Conservation (phyloP, 2,113 vertebrate genomes). For the Cryptoleucopteryx plumbea region DNA sequence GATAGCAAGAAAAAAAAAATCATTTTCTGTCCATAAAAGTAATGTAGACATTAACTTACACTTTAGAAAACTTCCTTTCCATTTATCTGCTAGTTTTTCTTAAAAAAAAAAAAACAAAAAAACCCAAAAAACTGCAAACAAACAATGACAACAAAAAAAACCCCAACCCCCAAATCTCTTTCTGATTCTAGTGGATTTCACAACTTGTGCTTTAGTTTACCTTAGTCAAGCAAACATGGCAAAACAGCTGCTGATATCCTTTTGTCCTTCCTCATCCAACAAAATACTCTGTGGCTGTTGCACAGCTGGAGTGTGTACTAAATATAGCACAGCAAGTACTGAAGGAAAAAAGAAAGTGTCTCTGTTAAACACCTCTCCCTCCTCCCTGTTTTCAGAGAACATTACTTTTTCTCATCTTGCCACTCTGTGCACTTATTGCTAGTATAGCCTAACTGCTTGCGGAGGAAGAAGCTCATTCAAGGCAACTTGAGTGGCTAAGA, state of each 20-base stretch:
- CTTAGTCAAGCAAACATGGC: accelerated
- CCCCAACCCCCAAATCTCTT: not conserved
- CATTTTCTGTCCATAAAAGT: not conserved
- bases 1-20: not conserved
- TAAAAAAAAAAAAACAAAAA: not conserved
- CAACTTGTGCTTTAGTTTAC: not conserved
- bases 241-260: not conserved
- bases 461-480: not conserved
- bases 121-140: too few relatives aligned
- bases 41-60: not conserved
- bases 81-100: not conserved
- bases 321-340: not conserved
- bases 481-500: not conserved
- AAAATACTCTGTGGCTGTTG: not conserved
- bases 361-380: not conserved
- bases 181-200: not conserved
- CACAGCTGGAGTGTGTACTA: not conserved
- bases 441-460: not conserved
- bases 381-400: not conserved
- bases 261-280: not conserved
- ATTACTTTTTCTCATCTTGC: not conserved
- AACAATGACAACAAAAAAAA: not conserved
- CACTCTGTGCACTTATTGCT: not conserved
- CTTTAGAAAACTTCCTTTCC: not conserved
- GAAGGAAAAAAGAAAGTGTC: not conserved